Conservation (phyloP, 2,888 invertebrate species). For the Trachelus stipa region DNA sequence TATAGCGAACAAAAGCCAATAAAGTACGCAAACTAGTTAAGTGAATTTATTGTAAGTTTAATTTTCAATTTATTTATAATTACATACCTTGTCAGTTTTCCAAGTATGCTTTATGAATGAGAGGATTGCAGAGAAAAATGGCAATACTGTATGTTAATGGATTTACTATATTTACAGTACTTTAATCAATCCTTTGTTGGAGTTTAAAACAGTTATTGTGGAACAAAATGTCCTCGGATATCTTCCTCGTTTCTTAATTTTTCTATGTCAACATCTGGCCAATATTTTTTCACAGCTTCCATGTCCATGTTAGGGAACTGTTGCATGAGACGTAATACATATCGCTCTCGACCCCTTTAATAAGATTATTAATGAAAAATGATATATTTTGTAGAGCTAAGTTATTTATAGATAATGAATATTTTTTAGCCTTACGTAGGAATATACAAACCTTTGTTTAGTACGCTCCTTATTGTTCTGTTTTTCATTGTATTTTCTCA, state of each 20-base stretch:
- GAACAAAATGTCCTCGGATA: slow-evolving; percentile 74
- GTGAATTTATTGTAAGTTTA: slow-evolving; percentile 18
- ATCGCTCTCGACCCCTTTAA: slow-evolving; percentile 48
- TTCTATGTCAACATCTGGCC: slow-evolving; percentile 81
- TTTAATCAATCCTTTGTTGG: background rate
- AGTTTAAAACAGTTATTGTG: slow-evolving; percentile 40
- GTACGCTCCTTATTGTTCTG: slow-evolving; percentile 8
- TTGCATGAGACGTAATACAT: slow-evolving; percentile 65
- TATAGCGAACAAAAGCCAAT: slow-evolving; percentile 15
- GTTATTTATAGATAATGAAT: background rate
- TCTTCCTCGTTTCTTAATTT: slow-evolving; percentile 72
- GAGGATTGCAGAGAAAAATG: background rate
- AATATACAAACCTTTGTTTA: slow-evolving; percentile 37
- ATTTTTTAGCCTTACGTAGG: background rate
- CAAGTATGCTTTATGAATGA: background rate
- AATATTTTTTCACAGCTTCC: slow-evolving; percentile 77
- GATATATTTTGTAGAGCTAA: background rate
- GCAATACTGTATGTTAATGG: slow-evolving; percentile 13
- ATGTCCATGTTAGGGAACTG: slow-evolving; percentile 82
- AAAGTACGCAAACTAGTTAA: slow-evolving; percentile 44
- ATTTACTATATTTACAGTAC: slow-evolving; percentile 10
- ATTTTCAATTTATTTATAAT: background rate
- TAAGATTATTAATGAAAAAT: background rate
- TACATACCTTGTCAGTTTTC: background rate
- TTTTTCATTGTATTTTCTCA: slow-evolving; percentile 76